These are phyloP conservation scores for Phania funesta DNA, from an alignment of 2,888 invertebrate genomes.

Conservation along the genomic window DNA sequence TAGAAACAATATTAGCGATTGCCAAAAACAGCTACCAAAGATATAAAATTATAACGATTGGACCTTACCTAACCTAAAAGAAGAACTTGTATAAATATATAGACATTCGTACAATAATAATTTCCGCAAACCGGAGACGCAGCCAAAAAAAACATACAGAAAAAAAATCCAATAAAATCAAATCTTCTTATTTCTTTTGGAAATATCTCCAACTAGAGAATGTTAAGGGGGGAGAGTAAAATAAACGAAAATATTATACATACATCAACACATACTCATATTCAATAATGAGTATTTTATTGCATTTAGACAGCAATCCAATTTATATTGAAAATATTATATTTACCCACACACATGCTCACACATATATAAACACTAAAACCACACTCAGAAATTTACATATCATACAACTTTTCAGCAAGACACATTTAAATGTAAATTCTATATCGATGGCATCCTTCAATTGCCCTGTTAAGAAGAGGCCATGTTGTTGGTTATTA, in stretches of 20 bases:
- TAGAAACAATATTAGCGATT: neutral
- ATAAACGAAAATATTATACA: conserved; percentile 63
- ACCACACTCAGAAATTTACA: conserved; percentile 16
- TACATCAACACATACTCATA: conserved; percentile 78
- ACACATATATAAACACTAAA: neutral
- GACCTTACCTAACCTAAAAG: too few species aligned
- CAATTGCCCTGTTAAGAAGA: conserved; percentile 30
- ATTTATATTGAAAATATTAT: conserved; percentile 54
- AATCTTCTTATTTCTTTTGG: conserved; percentile 75
- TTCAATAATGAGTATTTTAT: conserved; percentile 62
- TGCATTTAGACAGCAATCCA: conserved; percentile 63
- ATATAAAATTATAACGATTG: neutral
- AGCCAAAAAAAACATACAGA: conserved; percentile 38
- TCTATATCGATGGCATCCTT: conserved; percentile 3
- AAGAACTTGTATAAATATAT: too few species aligned
- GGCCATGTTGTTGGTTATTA: conserved; percentile 53
- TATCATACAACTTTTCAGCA: neutral
- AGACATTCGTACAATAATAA: neutral
- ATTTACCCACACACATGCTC: neutral
- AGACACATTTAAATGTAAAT: conserved; percentile 5
- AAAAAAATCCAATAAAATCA: conserved; percentile 56
- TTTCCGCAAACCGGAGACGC: conserved; percentile 7
- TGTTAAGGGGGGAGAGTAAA: conserved; percentile 60
- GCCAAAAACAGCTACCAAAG: neutral
- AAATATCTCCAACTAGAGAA: conserved; percentile 76